Evolutionary conservation across 2,888 invertebrate species (phyloP).

Genomic region (Epinotia demarniana): DNA sequence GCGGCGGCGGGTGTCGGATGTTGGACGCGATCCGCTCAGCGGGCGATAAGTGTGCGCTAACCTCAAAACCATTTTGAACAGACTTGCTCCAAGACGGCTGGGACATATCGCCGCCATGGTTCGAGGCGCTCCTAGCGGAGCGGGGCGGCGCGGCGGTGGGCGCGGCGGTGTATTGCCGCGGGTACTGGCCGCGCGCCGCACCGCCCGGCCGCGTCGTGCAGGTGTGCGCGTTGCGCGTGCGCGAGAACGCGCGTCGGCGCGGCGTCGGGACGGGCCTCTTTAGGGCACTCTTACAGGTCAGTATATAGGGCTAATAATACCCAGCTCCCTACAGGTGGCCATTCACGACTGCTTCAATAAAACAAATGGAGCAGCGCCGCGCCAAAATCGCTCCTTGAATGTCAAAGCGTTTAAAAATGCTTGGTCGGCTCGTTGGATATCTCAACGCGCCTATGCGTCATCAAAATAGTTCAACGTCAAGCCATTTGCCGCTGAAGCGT

Average conservation of each 20-base stretch:
- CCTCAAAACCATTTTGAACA: background rate
- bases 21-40: too few relatives aligned
- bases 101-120: constrained; percentile 1
- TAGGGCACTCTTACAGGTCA: background rate
- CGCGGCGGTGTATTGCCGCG: background rate
- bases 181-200: constrained; percentile 10
- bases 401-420: too few relatives aligned
- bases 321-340: too few relatives aligned
- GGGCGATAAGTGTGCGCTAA: too few relatives aligned
- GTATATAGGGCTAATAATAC: background rate
- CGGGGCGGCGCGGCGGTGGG: background rate
- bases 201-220: constrained; percentile 14
- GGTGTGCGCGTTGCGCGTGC: constrained; percentile 7
- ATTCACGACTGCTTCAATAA: too few relatives aligned
- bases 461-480: too few relatives aligned
- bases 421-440: too few relatives aligned
- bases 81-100: constrained; percentile 1
- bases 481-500: too few relatives aligned
- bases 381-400: too few relatives aligned
- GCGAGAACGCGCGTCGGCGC: background rate
- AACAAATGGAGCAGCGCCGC: too few relatives aligned
- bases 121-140: background rate
- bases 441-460: too few relatives aligned
- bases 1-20: too few relatives aligned
- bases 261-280: constrained; percentile 10